Conservation (phyloP, 2,797 vertebrate species). For the Amazonetta brasiliensis region DNA sequence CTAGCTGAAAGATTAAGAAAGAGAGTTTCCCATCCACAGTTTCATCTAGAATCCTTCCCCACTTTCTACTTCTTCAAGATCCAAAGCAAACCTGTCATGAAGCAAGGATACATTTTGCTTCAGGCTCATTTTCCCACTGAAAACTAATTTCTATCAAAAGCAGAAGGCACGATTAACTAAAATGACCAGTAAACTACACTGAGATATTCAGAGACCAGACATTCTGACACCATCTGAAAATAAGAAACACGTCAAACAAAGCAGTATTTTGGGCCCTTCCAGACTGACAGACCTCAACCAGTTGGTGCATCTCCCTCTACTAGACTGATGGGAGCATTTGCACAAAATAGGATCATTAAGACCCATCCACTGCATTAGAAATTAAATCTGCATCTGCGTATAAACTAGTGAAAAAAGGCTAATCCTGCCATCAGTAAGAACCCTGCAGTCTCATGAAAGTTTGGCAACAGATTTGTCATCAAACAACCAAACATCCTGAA, state of each 20-base stretch:
- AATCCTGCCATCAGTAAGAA: background rate
- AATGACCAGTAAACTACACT: background rate
- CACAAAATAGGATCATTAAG: constrained; percentile 12
- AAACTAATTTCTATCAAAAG: background rate
- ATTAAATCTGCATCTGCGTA: background rate
- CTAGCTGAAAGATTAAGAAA: background rate
- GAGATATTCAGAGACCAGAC: background rate
- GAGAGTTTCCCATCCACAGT: background rate
- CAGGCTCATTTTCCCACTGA: background rate
- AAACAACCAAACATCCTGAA: background rate
- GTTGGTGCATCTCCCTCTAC: background rate
- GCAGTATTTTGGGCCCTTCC: background rate
- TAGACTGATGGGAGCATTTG: background rate
- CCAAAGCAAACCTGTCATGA: background rate
- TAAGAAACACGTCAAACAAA: background rate
- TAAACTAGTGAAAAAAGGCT: background rate
- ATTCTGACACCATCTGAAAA: background rate
- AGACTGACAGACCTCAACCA: background rate
- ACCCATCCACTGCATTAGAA: background rate
- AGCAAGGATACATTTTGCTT: constrained; percentile 2
- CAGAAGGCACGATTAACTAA: background rate
- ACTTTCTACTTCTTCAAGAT: background rate
- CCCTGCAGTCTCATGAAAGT: background rate
- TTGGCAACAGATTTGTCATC: background rate
- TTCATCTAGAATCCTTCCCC: background rate